phyloP scores from a whole-genome alignment of 2,797 vertebrate species.

The Rhabdomys pumilio region DNA sequence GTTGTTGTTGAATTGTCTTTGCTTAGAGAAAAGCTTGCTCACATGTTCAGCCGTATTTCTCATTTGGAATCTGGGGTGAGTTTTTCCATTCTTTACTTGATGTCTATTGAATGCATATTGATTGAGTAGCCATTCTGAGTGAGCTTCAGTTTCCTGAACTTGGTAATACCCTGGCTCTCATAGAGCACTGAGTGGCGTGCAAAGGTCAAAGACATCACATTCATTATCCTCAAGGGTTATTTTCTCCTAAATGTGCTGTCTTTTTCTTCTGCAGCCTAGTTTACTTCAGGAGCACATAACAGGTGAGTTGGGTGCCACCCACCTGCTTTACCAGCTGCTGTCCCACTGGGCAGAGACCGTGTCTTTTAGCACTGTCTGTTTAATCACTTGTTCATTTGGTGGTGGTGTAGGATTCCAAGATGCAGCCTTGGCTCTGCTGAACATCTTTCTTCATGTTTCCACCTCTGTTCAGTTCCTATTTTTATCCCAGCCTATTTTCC shows the following conservation, averaged over 20 bases:
- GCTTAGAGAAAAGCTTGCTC: background rate
- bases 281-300: background rate
- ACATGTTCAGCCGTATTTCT: background rate
- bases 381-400: background rate
- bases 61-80: background rate
- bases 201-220: background rate
- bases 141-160: background rate
- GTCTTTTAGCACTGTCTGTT: background rate
- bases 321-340: background rate
- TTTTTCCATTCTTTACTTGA: background rate
- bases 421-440: background rate
- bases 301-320: background rate
- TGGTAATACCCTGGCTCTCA: background rate
- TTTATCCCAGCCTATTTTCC: background rate
- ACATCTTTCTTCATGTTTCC: background rate
- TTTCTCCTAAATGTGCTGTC: background rate
- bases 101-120: background rate
- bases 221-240: background rate
- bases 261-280: background rate
- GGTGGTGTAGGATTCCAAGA: background rate
- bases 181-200: background rate
- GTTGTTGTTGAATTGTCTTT: background rate
- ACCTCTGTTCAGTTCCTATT: background rate
- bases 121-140: background rate
- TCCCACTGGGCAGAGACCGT: background rate